Conservation (phyloP, 2,888 invertebrate species). For the Apodemia hepburni region DNA sequence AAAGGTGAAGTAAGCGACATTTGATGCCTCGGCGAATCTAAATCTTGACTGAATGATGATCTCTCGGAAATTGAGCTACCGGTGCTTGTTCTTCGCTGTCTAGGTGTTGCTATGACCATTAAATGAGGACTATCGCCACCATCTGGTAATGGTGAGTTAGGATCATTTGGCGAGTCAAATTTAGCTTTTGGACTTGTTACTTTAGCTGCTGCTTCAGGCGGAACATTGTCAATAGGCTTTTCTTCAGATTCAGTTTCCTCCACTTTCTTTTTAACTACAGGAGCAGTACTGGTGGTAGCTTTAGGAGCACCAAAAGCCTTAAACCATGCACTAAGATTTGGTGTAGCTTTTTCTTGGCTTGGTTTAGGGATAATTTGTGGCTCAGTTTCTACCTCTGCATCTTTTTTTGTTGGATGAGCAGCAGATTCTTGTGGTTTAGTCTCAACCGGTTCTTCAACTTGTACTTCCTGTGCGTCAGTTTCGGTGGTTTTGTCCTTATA, state of each 20-base stretch:
- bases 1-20: constrained; percentile 87
- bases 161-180: constrained; percentile 62
- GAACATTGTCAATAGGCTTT: constrained; percentile 49
- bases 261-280: constrained; percentile 80
- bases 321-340: constrained; percentile 95
- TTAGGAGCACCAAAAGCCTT: constrained; percentile 95
- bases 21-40: constrained; percentile 87
- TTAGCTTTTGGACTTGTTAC: constrained; percentile 55
- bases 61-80: constrained; percentile 90
- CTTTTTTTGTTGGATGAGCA: constrained; percentile 51
- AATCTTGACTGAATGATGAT: constrained; percentile 88
- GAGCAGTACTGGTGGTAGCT: constrained; percentile 67
- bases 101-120: constrained; percentile 51
- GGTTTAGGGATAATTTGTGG: constrained; percentile 52
- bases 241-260: constrained; percentile 76
- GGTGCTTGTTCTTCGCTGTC: constrained; percentile 87
- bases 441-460: constrained; percentile 35
- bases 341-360: constrained; percentile 86
- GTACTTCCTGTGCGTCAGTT: constrained; percentile 24
- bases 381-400: constrained; percentile 66
- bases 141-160: constrained; percentile 62
- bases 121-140: constrained; percentile 66
- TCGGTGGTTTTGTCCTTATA: constrained; percentile 41
- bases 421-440: constrained; percentile 36
- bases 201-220: constrained; percentile 43